Percentiles rank a stretch among this genome's conserved stretches.
Conservation (phyloP, 2,797 vertebrate genomes). For the Crotalus adamanteus region DNA sequence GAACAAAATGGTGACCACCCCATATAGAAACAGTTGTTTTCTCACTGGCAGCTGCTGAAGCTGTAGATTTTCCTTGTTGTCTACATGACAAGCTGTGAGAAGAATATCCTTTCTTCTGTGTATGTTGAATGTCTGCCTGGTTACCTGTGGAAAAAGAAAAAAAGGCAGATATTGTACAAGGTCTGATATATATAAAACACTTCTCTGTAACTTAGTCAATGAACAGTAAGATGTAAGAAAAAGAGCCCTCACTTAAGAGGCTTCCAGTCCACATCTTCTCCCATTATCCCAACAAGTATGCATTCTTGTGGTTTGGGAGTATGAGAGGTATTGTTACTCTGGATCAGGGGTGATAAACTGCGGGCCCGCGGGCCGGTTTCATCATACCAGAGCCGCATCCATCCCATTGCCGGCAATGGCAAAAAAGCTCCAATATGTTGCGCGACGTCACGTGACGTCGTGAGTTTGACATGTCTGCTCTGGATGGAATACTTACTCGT, state of each 20-base stretch:
- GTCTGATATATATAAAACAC: neutral
- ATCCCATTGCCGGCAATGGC: too few species aligned
- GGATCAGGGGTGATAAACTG: neutral
- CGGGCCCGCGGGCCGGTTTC: too few species aligned
- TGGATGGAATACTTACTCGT: neutral
- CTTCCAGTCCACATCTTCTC: too few species aligned
- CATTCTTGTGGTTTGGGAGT: neutral
- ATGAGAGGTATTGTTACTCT: neutral
- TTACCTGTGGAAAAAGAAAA: neutral
- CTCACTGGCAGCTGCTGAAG: constrained; percentile 10
- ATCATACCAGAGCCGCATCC: too few species aligned
- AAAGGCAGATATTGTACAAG: neutral
- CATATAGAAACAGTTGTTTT: constrained; percentile 4
- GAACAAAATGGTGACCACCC: neutral
- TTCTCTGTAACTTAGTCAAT: neutral
- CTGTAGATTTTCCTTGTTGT: neutral
- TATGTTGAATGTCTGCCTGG: neutral
- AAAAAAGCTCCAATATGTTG: too few species aligned
- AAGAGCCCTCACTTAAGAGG: neutral
- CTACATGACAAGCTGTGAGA: neutral
- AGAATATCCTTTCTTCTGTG: neutral
- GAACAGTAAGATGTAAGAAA: neutral
- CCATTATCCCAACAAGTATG: neutral
- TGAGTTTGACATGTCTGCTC: neutral
- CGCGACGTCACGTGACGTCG: too few species aligned